Evolutionary conservation across 2,888 invertebrate species (phyloP).

Genomic region (Mimachlamys varia): DNA sequence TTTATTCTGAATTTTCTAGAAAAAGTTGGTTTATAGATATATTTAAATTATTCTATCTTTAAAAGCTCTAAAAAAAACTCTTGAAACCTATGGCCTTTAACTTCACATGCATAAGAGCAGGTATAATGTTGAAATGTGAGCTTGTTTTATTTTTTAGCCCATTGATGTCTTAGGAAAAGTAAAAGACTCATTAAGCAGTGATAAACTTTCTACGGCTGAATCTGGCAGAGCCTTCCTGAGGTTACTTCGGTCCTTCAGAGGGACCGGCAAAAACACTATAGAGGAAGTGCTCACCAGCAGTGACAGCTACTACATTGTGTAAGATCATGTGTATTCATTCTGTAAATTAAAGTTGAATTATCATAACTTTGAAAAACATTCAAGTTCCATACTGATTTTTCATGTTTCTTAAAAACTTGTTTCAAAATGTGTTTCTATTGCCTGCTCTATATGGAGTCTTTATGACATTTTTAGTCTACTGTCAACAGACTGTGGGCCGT

Average conservation of each 20-base stretch:
- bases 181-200: constrained; percentile 83
- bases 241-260: constrained; percentile 85
- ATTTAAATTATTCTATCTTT: no score
- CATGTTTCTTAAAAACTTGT: no score
- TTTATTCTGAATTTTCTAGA: no score
- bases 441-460: no score
- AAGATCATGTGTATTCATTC: constrained; percentile 59
- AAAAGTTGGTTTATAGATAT: no score
- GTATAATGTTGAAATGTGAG: neutral
- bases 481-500: no score
- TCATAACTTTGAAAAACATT: neutral
- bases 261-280: constrained; percentile 85
- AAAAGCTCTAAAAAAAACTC: no score
- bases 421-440: no score
- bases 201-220: constrained; percentile 85
- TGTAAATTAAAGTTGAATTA: neutral
- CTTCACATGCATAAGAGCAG: neutral
- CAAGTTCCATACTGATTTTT: no score
- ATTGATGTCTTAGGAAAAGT: constrained; percentile 68
- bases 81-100: neutral
- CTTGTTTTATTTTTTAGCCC: constrained; percentile 62
- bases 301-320: constrained; percentile 84
- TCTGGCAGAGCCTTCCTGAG: constrained; percentile 87
- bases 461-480: no score
- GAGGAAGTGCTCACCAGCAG: constrained; percentile 84